Evolutionary conservation across 2,888 invertebrate species (phyloP).

Genomic region (Strigamia transsilvanica): DNA sequence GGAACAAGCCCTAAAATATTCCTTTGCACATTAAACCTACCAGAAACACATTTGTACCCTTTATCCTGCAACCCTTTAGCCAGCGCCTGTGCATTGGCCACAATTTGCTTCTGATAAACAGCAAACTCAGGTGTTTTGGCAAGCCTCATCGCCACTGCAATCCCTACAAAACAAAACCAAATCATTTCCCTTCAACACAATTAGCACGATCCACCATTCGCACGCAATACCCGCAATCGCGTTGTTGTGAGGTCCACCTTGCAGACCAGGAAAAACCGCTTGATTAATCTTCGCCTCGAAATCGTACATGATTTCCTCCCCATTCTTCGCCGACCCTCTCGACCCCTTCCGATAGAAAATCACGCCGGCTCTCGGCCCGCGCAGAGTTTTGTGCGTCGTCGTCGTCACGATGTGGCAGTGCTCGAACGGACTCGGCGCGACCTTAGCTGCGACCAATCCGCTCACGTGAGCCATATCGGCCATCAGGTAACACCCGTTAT

Average conservation of each 20-base stretch:
- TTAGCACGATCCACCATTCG: no score
- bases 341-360: conserved; percentile 94
- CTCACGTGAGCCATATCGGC: conserved; percentile 97
- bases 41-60: conserved; percentile 83
- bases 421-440: conserved; percentile 89
- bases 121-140: conserved; percentile 80
- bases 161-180: conserved; percentile 57
- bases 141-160: conserved; percentile 94
- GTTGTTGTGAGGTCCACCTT: conserved; percentile 97
- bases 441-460: conserved; percentile 87
- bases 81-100: conserved; percentile 81
- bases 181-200: no score
- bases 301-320: conserved; percentile 86
- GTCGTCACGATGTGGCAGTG: conserved; percentile 91
- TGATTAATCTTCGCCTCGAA: conserved; percentile 86
- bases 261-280: conserved; percentile 91
- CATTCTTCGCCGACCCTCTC: conserved; percentile 78
- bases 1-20: no score
- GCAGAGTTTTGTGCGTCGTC: conserved; percentile 93
- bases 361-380: conserved; percentile 80
- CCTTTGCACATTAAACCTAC: conserved; percentile 59
- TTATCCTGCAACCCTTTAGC: conserved; percentile 73
- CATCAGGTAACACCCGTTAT: conserved; percentile 85
- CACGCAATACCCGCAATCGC: conserved; percentile 95
- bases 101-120: conserved; percentile 84